Evolutionary conservation across 2,888 invertebrate genomes (phyloP).

Genomic region (Emmelina monodactyla): DNA sequence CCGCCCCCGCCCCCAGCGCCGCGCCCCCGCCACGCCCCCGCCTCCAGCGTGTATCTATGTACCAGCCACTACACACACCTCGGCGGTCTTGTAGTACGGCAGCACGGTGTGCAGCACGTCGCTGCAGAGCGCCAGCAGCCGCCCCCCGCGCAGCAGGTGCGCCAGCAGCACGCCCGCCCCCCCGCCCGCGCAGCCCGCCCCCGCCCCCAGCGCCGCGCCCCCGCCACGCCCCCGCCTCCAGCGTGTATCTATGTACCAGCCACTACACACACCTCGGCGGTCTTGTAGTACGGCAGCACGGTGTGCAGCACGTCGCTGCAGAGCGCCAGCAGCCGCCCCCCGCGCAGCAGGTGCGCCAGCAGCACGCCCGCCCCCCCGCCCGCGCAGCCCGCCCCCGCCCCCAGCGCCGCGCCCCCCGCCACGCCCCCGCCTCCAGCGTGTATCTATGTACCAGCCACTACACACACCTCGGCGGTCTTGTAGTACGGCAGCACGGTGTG

Average conservation of each 20-base stretch:
- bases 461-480: constrained; percentile 79
- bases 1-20: constrained; percentile 78
- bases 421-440: constrained; percentile 50
- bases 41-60: constrained; percentile 36
- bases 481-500: constrained; percentile 81
- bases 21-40: constrained; percentile 70
- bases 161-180: constrained; percentile 73
- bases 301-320: constrained; percentile 83
- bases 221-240: constrained; percentile 63
- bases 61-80: no score
- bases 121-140: constrained; percentile 80
- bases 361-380: constrained; percentile 71
- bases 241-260: no score
- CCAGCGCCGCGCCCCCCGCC: constrained; percentile 73
- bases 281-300: constrained; percentile 81
- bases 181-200: constrained; percentile 77
- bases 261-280: constrained; percentile 78
- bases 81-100: constrained; percentile 84
- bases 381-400: constrained; percentile 82
- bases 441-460: no score
- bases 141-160: constrained; percentile 77
- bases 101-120: constrained; percentile 80
- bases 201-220: constrained; percentile 75
- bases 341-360: constrained; percentile 75
- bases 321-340: constrained; percentile 78